These are phyloP conservation scores for Eumerus sabulonum DNA, from an alignment of 2,888 invertebrate genomes.

Conservation along the genomic window DNA sequence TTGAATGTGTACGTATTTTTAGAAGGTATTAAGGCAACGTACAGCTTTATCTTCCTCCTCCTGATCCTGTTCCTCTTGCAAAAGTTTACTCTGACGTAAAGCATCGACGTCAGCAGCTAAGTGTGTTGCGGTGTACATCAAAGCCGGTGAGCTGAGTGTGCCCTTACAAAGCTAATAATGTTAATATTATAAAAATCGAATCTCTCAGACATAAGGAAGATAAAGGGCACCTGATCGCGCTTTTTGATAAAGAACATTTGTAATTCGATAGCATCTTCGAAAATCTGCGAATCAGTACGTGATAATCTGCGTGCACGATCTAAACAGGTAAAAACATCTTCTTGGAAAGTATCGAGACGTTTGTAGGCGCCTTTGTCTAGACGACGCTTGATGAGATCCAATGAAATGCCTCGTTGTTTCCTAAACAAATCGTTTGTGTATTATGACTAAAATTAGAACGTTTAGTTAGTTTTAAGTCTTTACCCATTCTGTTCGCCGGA, in stretches of 20 bases:
- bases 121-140: conserved; percentile 88
- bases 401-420: conserved; percentile 89
- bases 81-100: conserved; percentile 86
- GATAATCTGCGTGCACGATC: conserved; percentile 93
- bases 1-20: not conserved
- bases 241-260: conserved; percentile 93
- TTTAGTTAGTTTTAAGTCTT: conserved; percentile 30
- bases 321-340: conserved; percentile 96
- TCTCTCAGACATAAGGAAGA: too few relatives aligned
- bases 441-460: not conserved
- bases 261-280: conserved; percentile 96
- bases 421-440: conserved; percentile 1
- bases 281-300: conserved; percentile 95
- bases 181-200: not conserved
- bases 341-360: conserved; percentile 96
- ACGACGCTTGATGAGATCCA: conserved; percentile 95
- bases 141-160: conserved; percentile 91
- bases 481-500: conserved; percentile 82
- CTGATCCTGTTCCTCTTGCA: conserved; percentile 89
- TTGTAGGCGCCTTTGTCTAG: conserved; percentile 95
- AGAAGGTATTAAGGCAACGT: conserved; percentile 4
- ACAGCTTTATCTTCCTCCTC: conserved; percentile 82
- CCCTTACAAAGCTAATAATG: conserved; percentile 84
- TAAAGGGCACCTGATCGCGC: conserved; percentile 81
- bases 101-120: conserved; percentile 87